phyloP scores from a whole-genome alignment of 2,113 vertebrate species.

The Zapus hudsonius region DNA sequence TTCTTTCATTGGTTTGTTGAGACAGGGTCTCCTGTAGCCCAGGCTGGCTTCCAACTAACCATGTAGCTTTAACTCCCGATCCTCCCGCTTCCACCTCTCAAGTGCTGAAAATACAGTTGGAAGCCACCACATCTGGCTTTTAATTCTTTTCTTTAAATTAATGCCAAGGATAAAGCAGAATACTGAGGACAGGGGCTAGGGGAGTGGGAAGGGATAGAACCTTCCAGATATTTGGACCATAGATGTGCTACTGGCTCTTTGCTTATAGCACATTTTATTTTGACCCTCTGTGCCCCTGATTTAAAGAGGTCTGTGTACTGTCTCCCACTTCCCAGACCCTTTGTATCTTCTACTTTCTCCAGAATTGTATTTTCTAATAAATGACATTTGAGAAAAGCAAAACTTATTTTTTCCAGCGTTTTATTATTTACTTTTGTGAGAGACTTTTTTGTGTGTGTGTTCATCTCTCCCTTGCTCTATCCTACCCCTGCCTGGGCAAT shows the following conservation, averaged over 20 bases:
- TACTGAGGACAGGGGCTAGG: neutral
- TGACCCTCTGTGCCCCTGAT: slow-evolving; percentile 28
- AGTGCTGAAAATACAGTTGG: neutral
- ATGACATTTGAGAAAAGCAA: slow-evolving; percentile 67
- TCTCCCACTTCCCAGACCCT: slow-evolving; percentile 59
- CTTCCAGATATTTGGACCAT: slow-evolving; percentile 71
- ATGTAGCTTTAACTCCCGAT: neutral
- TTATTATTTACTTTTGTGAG: neutral
- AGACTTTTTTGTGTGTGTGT: neutral
- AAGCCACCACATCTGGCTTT: neutral
- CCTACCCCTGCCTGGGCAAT: neutral
- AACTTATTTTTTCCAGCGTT: neutral
- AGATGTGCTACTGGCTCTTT: slow-evolving; percentile 51
- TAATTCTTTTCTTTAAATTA: slow-evolving; percentile 38
- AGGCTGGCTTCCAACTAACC: neutral
- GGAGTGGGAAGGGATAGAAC: neutral
- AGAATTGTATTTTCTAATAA: slow-evolving; percentile 82
- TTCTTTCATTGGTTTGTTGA: neutral
- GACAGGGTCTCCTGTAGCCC: neutral
- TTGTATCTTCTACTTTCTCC: slow-evolving; percentile 69
- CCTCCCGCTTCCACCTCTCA: neutral
- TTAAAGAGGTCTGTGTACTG: slow-evolving; percentile 69
- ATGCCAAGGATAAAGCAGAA: slow-evolving; percentile 37
- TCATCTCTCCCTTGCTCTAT: neutral
- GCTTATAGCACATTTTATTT: slow-evolving; percentile 55